Evolutionary conservation across 2,113 vertebrate species (phyloP).

Genomic region (Romanogobio albipinnatus): DNA sequence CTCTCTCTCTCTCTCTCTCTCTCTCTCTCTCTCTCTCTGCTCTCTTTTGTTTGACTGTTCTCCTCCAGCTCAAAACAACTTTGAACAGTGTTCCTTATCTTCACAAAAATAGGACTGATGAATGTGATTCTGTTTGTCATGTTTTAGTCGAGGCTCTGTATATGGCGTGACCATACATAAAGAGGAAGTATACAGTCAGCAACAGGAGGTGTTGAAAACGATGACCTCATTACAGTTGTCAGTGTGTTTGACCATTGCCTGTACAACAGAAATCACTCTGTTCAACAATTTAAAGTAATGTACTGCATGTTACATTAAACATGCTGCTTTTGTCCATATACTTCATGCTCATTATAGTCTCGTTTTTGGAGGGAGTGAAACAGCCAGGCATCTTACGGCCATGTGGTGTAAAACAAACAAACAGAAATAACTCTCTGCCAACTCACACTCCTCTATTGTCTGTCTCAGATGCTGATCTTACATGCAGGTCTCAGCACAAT

Average conservation of each 20-base stretch:
- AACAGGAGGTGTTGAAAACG: conserved; percentile 46
- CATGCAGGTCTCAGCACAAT: too few relatives aligned
- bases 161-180: background rate
- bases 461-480: too few relatives aligned
- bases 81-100: background rate
- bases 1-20: too few relatives aligned
- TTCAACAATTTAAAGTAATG: background rate
- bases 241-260: background rate
- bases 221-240: conserved; percentile 26
- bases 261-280: background rate
- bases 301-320: background rate
- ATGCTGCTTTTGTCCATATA: background rate
- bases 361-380: background rate
- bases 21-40: conserved; percentile 1
- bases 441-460: conserved; percentile 13
- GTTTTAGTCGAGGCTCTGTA: background rate
- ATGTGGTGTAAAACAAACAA: conserved; percentile 56
- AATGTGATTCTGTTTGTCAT: background rate
- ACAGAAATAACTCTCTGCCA: conserved; percentile 63
- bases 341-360: background rate
- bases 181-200: conserved; percentile 37
- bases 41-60: conserved; percentile 15
- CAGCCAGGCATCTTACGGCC: conserved; percentile 55
- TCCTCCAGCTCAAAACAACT: conserved; percentile 7
- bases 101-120: conserved; percentile 10